phyloP scores from a whole-genome alignment of 2,113 vertebrate genomes.

The Octodon degus region DNA sequence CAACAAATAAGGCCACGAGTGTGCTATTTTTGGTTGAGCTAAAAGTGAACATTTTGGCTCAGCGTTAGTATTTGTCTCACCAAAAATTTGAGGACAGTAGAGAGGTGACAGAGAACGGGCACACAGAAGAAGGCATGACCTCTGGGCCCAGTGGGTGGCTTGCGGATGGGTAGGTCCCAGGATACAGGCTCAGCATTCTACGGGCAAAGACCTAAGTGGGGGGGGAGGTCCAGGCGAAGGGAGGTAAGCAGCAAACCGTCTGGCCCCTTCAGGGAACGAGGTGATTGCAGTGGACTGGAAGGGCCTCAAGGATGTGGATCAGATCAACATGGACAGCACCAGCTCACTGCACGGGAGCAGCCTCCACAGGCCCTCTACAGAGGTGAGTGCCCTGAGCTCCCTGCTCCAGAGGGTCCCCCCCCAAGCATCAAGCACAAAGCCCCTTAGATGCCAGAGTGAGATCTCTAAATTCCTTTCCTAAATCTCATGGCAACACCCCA shows the following conservation, averaged over 20 bases:
- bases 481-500: neutral
- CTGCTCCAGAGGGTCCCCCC: neutral
- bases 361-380: conserved; percentile 88
- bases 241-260: neutral
- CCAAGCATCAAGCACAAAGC: neutral
- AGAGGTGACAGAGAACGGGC: neutral
- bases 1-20: neutral
- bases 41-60: conserved; percentile 42
- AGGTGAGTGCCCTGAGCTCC: conserved; percentile 81
- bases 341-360: conserved; percentile 90
- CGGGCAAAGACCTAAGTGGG: too few species aligned
- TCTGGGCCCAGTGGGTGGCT: neutral
- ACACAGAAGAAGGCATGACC: neutral
- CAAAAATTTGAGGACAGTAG: neutral
- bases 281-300: conserved; percentile 91
- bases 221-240: neutral
- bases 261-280: conserved; percentile 83
- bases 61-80: neutral
- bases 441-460: neutral
- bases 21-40: neutral
- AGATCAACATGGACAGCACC: conserved; percentile 90
- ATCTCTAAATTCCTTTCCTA: neutral
- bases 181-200: neutral
- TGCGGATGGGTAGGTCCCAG: neutral
- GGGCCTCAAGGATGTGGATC: conserved; percentile 89